Evolutionary conservation across 1,140 invertebrate species (phyloP).

Genomic region (Plutomurus gul): DNA sequence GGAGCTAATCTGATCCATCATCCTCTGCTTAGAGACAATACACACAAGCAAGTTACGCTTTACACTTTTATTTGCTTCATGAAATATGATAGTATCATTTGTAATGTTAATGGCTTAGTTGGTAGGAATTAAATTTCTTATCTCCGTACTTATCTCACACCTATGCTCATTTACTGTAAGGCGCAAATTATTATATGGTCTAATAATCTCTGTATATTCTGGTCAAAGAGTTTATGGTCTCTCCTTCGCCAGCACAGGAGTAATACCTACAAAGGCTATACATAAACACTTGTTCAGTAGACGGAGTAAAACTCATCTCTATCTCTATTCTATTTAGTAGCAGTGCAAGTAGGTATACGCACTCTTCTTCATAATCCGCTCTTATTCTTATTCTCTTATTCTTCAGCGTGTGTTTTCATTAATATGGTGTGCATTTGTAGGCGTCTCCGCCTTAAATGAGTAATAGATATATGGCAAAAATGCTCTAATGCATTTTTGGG

Average conservation of each 20-base stretch:
- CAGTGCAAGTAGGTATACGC: not conserved
- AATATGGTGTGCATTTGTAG: not conserved
- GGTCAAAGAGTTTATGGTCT: not conserved
- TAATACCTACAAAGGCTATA: no score
- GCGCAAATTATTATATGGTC: constrained; percentile 33
- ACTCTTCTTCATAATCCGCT: no score
- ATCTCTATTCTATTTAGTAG: not conserved
- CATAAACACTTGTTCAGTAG: no score
- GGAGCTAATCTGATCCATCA: not conserved
- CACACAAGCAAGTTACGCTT: constrained; percentile 18
- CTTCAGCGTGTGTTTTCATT: no score
- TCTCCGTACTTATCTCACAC: constrained; percentile 33
- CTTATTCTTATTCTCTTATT: no score
- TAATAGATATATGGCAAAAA: not conserved
- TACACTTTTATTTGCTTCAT: constrained; percentile 24
- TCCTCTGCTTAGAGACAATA: no score
- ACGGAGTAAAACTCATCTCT: no score
- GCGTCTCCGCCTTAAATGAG: not conserved
- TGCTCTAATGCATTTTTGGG: not conserved
- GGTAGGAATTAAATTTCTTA: constrained; percentile 5
- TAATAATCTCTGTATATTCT: constrained; percentile 24
- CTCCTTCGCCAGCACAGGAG: no score
- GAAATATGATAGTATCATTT: constrained; percentile 32
- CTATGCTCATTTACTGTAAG: constrained; percentile 31
- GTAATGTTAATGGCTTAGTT: constrained; percentile 30